Conservation (phyloP, 2,888 invertebrate genomes). For the Melanostoma mellinum region DNA sequence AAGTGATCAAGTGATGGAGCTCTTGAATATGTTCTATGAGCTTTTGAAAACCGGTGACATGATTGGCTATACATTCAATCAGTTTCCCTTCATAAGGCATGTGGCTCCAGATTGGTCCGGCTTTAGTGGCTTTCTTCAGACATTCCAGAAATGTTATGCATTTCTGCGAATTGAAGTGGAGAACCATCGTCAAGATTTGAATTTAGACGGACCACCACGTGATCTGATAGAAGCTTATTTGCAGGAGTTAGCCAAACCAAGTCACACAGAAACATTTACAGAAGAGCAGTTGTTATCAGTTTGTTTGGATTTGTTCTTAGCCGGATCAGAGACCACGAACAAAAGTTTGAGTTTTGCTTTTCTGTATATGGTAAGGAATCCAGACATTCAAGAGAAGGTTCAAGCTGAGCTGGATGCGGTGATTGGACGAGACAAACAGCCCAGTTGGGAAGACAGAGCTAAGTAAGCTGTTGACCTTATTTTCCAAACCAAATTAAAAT, state of each 20-base stretch:
- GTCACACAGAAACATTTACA: conserved; percentile 84
- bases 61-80: conserved; percentile 91
- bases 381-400: conserved; percentile 88
- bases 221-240: conserved; percentile 93
- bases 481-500: not conserved
- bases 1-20: conserved; percentile 86
- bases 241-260: conserved; percentile 85
- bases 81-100: conserved; percentile 88
- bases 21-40: conserved; percentile 87
- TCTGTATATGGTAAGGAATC: conserved; percentile 88
- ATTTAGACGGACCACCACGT: conserved; percentile 84
- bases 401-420: conserved; percentile 90
- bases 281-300: conserved; percentile 90
- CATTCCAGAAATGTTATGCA: conserved; percentile 88
- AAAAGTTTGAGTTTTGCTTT: conserved; percentile 91
- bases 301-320: conserved; percentile 93
- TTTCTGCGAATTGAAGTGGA: conserved; percentile 88
- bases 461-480: conserved; percentile 83
- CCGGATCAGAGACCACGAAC: conserved; percentile 93
- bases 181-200: conserved; percentile 86
- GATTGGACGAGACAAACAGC: conserved; percentile 87
- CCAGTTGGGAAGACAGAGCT: conserved; percentile 87
- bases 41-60: conserved; percentile 90
- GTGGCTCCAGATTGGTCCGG: conserved; percentile 91
- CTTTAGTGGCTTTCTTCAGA: conserved; percentile 88